Base-by-base conservation (phyloP, 2,113 vertebrate species). In the Notarius quadriscutis region DNA sequence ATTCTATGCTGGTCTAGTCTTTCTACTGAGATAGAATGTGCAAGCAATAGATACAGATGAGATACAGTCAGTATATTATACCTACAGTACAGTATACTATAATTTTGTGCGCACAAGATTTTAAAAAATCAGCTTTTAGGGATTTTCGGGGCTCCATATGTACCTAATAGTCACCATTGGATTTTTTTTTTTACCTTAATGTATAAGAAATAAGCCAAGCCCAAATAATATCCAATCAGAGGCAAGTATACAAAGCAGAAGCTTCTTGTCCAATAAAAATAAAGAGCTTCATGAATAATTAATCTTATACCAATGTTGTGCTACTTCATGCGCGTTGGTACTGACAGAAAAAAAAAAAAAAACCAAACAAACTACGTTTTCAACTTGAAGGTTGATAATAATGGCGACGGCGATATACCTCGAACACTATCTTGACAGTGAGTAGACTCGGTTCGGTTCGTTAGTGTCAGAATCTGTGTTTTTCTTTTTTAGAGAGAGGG, bases 381-480 rank as follows among this genome's bases (percentile, higher is more conserved):
- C 91, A 85, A 88, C 75, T 85, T 75, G 48, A 80, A 91, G 83
- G 74, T 60, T 60, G 60, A 55, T 48, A 96, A 96, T 93, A 87
- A 98, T 98, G 97, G 97, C 98, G 95, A 97, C 97, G 55, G 98
- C 98, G 90, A 97, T 99, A 94, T 99, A 99, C 92, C 94, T 99
- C 94, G 98, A 99, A 93, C 97, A 99, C 94, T 99, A 99, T 92
- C 96, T 99, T 90, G 97, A 99, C 93, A 99, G 98, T 99, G 91
- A 98, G 97, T 96, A 89, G 27, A 41, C 5, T 27, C 9, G 8
- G 2, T 27, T 57, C 11, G 9, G 1, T 22, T 67, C 0, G 20
- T 62, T 48, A 41, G 0, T 81, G 55, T 41, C 9, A 22, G 10
- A 34, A 2, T 48, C 9, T 22, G 18, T 7, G 8, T 81, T 41